Evolutionary conservation across 64 coral and sea anemone species (phyloP), one percentile per base, ranked within the genome.

Genomic region (Montipora foliosa): DNA sequence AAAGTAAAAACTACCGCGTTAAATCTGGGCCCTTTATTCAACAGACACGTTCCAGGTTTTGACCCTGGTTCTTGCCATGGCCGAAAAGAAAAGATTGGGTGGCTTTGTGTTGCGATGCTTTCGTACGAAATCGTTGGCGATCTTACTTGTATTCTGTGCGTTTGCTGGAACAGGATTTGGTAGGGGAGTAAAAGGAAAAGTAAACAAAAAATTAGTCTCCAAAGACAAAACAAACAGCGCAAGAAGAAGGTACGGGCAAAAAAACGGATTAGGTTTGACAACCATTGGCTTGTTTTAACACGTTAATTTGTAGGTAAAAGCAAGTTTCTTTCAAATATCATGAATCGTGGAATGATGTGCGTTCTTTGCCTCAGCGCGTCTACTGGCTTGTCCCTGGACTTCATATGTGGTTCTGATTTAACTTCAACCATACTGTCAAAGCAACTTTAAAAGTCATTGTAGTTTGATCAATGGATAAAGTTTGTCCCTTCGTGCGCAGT

Each of bases 201-300:
- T 86, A 50, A 70, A 71, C 8, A 19, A 72, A 4, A 21, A 51
- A 5, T 49, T 72, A 2, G 22, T 3, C 1, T 48, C 82, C 12
- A 14, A 68, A 9, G 60, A 86, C 5, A 21, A 86, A 72, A 20
- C 62, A 20, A 46, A 49, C 47, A 5, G 49, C 1, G 13, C 20
- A 49, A 86, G 17, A 72, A 71, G 82, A 86, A 86, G 82, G 82
- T 86, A 86, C 4, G 82, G 20, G 21, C 8, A 50, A 71, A 70
- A 5, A 47, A 37, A 1, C 37, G 1, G 37, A 37, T 37, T 37
- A 37, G 37, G 37, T 37, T 37, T 37, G 37, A 37, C 37, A 37
- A 37, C 1, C 37, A 2, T 37, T 37, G 37, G 1, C 37, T 37
- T 37, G 37, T 37, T 37, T 37, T 37, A 2, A 37, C 37, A 37